Evolutionary conservation across 2,797 vertebrate genomes (phyloP).

Genomic region (Miopithecus talapoin): DNA sequence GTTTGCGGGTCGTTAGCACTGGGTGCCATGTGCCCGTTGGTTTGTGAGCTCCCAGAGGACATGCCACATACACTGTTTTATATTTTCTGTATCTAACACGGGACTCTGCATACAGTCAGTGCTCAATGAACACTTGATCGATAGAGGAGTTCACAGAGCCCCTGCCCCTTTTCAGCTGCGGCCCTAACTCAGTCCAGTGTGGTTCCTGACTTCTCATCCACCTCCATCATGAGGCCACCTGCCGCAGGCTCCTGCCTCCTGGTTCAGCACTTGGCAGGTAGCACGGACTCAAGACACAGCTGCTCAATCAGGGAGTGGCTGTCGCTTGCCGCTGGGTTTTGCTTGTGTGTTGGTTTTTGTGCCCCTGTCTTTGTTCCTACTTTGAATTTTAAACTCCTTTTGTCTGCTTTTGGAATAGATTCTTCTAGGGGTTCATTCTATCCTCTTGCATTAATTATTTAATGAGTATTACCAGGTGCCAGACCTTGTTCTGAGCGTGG

Average conservation of each 20-base stretch:
- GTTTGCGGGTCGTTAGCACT: background rate
- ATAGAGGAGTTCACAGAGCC: background rate
- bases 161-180: rapidly evolving
- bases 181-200: background rate
- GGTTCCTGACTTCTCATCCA: background rate
- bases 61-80: rapidly evolving
- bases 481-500: background rate
- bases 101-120: background rate
- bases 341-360: background rate
- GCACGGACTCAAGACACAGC: background rate
- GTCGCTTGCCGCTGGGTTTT: too few relatives aligned
- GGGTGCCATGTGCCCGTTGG: rapidly evolving
- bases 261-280: too few relatives aligned
- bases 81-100: rapidly evolving
- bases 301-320: too few relatives aligned
- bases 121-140: background rate
- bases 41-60: background rate
- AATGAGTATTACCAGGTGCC: background rate
- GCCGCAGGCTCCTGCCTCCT: too few relatives aligned
- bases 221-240: background rate
- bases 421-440: background rate
- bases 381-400: background rate
- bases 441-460: background rate
- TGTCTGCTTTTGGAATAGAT: background rate
- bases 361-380: background rate